These are phyloP conservation scores for Choreutis nemorana DNA, from an alignment of 2,888 invertebrate genomes.

Conservation along the genomic window DNA sequence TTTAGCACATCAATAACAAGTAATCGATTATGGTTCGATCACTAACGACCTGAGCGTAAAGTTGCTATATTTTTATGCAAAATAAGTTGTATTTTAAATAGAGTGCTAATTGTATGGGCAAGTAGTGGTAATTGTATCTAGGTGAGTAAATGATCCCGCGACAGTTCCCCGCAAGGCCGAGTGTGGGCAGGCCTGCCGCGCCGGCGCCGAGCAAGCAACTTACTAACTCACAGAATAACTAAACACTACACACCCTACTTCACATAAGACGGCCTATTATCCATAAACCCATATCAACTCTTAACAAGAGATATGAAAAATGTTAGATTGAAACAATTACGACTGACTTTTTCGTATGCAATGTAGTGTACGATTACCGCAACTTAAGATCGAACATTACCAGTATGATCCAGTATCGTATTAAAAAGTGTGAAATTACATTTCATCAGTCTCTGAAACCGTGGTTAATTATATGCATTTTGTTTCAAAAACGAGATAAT, in stretches of 20 bases:
- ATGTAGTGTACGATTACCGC: no score
- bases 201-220: slow-evolving; percentile 21
- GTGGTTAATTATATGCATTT: no score
- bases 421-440: no score
- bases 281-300: slow-evolving; percentile 4
- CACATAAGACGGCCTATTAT: neutral
- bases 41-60: neutral
- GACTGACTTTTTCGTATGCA: no score
- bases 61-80: neutral
- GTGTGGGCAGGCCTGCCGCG: slow-evolving; percentile 29
- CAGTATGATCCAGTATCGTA: no score
- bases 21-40: no score
- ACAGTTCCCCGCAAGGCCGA: slow-evolving; percentile 42
- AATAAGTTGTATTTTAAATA: slow-evolving; percentile 2
- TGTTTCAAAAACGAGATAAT: no score
- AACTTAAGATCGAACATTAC: no score
- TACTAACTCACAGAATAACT: no score
- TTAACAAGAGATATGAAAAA: slow-evolving; percentile 11
- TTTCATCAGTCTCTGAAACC: no score
- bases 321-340: no score
- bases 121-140: slow-evolving; percentile 37
- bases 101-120: slow-evolving; percentile 23
- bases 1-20: no score
- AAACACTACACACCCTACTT: slow-evolving; percentile 4
- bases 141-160: slow-evolving; percentile 47